These are phyloP conservation scores for Drosophila chauvacae DNA, from an alignment of 1,140 invertebrate species.

Conservation along the genomic window DNA sequence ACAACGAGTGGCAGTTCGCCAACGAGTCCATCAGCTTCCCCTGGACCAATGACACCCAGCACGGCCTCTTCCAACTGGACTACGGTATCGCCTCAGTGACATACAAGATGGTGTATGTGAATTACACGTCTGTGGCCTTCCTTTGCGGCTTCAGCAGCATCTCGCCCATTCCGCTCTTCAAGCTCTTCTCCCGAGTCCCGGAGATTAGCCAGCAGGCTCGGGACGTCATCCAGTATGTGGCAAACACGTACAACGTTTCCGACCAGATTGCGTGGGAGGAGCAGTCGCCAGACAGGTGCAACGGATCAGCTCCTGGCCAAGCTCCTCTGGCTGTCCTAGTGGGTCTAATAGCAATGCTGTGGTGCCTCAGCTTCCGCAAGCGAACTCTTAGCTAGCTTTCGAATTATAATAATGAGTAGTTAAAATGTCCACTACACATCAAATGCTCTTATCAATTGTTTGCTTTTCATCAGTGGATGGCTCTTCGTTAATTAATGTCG, in stretches of 20 bases:
- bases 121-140: constrained; percentile 18
- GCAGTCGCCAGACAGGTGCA: constrained; percentile 50
- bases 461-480: neutral
- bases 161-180: constrained; percentile 54
- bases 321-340: neutral
- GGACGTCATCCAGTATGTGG: neutral
- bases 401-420: constrained; percentile 10
- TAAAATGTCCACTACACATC: neutral
- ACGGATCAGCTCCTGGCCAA: constrained; percentile 24
- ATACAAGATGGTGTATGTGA: constrained; percentile 48
- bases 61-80: constrained; percentile 34
- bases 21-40: constrained; percentile 39
- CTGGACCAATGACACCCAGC: constrained; percentile 31
- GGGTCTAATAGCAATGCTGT: neutral
- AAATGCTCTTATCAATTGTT: constrained; percentile 26
- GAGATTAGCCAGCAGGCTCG: constrained; percentile 1
- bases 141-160: constrained; percentile 49
- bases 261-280: constrained; percentile 44
- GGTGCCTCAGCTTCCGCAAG: constrained; percentile 1
- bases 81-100: constrained; percentile 36
- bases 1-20: constrained; percentile 1
- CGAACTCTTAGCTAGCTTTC: constrained; percentile 4
- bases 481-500: constrained; percentile 6
- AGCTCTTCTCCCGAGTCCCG: constrained; percentile 44
- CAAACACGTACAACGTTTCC: neutral